Conservation (phyloP, 2,888 invertebrate species). For the Drosophila neoperkinsi region DNA sequence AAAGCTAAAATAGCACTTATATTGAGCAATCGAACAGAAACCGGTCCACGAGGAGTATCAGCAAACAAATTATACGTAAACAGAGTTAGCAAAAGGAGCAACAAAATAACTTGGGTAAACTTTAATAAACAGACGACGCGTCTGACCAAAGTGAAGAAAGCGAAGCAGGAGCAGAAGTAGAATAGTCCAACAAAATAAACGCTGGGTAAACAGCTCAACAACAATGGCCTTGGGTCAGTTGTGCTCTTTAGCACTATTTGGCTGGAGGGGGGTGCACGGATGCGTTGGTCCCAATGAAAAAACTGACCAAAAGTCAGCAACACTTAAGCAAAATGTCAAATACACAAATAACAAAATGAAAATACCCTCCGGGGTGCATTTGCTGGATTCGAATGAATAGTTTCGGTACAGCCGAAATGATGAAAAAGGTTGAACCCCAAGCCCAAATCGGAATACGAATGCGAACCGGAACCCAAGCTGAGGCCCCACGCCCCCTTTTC, state of each 20-base stretch:
- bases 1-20: slow-evolving; percentile 11
- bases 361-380: slow-evolving; percentile 79
- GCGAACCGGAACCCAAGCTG: slow-evolving; percentile 1
- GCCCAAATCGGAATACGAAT: slow-evolving; percentile 3
- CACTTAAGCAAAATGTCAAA: slow-evolving; percentile 81
- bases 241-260: not conserved
- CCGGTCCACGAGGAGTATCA: slow-evolving; percentile 12
- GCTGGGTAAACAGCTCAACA: slow-evolving; percentile 40
- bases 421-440: slow-evolving; percentile 66
- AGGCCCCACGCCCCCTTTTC: not conserved
- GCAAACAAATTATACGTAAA: slow-evolving; percentile 49
- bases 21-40: slow-evolving; percentile 49
- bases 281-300: slow-evolving; percentile 21
- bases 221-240: slow-evolving; percentile 64
- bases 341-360: slow-evolving; percentile 76
- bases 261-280: not conserved
- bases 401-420: slow-evolving; percentile 63
- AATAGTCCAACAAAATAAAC: slow-evolving; percentile 34
- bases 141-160: slow-evolving; percentile 8
- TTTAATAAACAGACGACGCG: slow-evolving; percentile 67
- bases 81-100: slow-evolving; percentile 29
- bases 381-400: slow-evolving; percentile 72
- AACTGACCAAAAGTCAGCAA: slow-evolving; percentile 79
- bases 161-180: slow-evolving; percentile 22
- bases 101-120: slow-evolving; percentile 67